Evolutionary conservation across 1,140 invertebrate species (phyloP), one percentile per base, ranked within the genome.

Genomic region (Cydia splendana): DNA sequence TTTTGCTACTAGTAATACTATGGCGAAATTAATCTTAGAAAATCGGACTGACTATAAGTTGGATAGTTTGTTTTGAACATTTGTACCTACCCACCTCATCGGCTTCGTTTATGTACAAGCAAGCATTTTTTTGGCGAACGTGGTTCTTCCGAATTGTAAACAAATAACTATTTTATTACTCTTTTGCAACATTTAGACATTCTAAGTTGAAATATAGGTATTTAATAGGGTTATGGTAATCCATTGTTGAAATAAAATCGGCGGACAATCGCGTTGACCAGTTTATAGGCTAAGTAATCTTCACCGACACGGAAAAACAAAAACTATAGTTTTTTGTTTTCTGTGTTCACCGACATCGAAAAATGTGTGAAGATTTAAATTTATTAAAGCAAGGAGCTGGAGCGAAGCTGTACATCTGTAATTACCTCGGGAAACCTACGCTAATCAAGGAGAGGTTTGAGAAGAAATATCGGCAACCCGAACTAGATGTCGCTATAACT

Each of bases 341-440:
- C n/a, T n/a, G n/a, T n/a, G n/a, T n/a, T n/a, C n/a, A n/a, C n/a
- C n/a, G n/a, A n/a, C n/a, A n/a, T 75, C 6, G 5, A n/a, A 89
- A 80, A 67, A 92, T 92, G 90, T 75, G 75, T 75, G 83, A 88
- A 78, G 81, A 91, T 62, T 94, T 95, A 78, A 90, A 96, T 88
- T 85, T 97, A 78, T 91, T 97, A 38, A 96, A 97, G 85, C 98
- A 99, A 95, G 99, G 99, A 2, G 99, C 99, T 0, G 99, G 99
- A 93, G 98, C 97, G 0, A 96, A 96, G 83, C 85, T 99, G 0
- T 99, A 96, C 81, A 94, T 94, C 71, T 96, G 96, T 30, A 88
- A 88, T 24, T 99, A 97, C 92, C 94, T 98, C 53, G 97, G 97
- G n/a, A 96, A 95, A 90, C 90, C 94, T 30, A 95, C 96, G 9